Evolutionary conservation across 2,113 vertebrate species (phyloP).

Genomic region (Labeo rohita): DNA sequence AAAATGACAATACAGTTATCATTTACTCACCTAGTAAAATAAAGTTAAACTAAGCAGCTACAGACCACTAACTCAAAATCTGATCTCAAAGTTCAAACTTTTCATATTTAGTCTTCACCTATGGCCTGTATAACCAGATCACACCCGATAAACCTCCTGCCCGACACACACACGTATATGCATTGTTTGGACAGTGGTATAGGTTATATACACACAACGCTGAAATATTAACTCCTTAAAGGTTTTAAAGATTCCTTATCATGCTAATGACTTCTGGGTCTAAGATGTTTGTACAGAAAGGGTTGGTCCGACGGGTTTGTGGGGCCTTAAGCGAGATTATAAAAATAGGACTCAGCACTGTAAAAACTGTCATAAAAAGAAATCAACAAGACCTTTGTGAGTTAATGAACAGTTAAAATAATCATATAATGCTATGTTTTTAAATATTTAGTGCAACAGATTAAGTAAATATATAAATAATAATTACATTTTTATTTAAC

Average conservation of each 20-base stretch:
- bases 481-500: too few species aligned
- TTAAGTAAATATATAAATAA: too few species aligned
- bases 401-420: too few species aligned
- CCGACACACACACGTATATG: too few species aligned
- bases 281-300: neutral
- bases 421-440: too few species aligned
- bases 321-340: neutral
- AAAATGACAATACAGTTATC: neutral
- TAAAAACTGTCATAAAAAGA: neutral
- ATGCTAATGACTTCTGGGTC: neutral
- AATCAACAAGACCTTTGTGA: neutral
- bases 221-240: neutral
- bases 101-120: neutral
- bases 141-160: neutral
- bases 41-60: too few species aligned
- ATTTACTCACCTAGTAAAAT: neutral
- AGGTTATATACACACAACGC: neutral
- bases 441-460: too few species aligned
- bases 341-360: neutral
- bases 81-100: neutral
- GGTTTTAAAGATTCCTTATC: neutral
- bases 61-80: neutral
- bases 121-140: neutral
- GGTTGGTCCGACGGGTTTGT: too few species aligned
- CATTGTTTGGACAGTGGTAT: neutral